Evolutionary conservation across 2,888 invertebrate species (phyloP).

Genomic region (Perizoma affinitatum): DNA sequence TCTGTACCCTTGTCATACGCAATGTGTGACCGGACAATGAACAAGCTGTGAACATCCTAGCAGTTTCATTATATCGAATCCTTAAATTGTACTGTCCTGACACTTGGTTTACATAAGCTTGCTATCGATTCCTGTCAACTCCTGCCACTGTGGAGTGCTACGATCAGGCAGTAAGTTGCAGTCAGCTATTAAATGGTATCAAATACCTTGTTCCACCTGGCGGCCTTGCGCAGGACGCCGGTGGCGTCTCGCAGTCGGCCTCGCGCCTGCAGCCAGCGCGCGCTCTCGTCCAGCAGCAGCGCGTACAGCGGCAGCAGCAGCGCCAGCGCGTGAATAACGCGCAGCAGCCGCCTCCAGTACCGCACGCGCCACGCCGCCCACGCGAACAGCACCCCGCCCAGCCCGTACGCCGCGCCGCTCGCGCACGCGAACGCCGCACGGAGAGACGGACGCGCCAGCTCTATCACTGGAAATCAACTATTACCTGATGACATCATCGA

Average conservation of each 20-base stretch:
- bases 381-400: constrained; percentile 82
- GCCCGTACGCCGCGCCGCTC: constrained; percentile 72
- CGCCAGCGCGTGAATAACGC: constrained; percentile 87
- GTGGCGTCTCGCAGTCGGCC: constrained; percentile 83
- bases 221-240: constrained; percentile 84
- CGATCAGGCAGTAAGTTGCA: too few species aligned
- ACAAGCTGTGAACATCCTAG: too few species aligned
- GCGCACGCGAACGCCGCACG: constrained; percentile 72
- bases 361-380: constrained; percentile 71
- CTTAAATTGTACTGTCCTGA: too few species aligned
- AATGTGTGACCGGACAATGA: too few species aligned
- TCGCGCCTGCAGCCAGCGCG: constrained; percentile 89
- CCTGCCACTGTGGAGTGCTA: too few species aligned
- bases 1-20: too few species aligned
- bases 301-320: constrained; percentile 87
- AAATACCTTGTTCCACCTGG: constrained; percentile 87
- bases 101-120: not conserved
- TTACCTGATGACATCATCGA: not conserved
- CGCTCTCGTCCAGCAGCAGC: constrained; percentile 88
- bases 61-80: too few species aligned
- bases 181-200: too few species aligned
- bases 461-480: constrained; percentile 56
- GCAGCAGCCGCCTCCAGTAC: constrained; percentile 88
- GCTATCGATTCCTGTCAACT: too few species aligned
- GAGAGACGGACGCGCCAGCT: constrained; percentile 67